Evolutionary conservation across 1,140 invertebrate species (phyloP).

Genomic region (Drosophila orosa): DNA sequence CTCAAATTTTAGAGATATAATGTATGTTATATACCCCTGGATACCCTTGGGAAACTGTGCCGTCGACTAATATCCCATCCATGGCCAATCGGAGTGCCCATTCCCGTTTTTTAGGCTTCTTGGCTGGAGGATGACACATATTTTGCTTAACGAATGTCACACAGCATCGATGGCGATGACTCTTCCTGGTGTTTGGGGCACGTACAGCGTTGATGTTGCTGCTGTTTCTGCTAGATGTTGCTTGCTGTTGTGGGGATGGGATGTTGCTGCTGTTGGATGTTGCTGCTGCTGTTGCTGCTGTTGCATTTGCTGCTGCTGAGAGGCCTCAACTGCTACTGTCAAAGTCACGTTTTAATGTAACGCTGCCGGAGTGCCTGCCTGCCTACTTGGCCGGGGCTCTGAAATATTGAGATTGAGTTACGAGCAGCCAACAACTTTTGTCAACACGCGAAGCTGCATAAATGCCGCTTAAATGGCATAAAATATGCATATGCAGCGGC

Average conservation of each 20-base stretch:
- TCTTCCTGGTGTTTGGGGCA: constrained; percentile 44
- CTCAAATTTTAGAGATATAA: no score
- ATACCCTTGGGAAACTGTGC: constrained; percentile 36
- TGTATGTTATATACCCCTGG: constrained; percentile 17
- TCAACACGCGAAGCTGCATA: constrained; percentile 81
- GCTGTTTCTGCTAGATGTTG: constrained; percentile 23
- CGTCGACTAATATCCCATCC: constrained; percentile 31
- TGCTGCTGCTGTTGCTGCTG: constrained; percentile 26
- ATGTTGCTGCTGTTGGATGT: constrained; percentile 42
- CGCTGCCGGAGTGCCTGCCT: constrained; percentile 43
- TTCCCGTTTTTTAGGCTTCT: constrained; percentile 27
- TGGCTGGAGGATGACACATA: constrained; percentile 65
- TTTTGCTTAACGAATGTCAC: constrained; percentile 80
- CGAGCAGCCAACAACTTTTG: constrained; percentile 80
- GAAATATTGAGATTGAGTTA: constrained; percentile 82
- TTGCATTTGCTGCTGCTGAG: constrained; percentile 53
- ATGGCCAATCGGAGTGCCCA: constrained; percentile 35
- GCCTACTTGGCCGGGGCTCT: constrained; percentile 28
- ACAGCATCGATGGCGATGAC: constrained; percentile 45
- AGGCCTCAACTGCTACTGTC: constrained; percentile 76
- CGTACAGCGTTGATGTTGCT: constrained; percentile 38
- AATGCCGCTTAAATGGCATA: constrained; percentile 80
- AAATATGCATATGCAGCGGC: constrained; percentile 76
- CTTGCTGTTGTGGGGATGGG: constrained; percentile 53
- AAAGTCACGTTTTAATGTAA: constrained; percentile 81